Conservation (phyloP, 2,888 invertebrate genomes). For the Encarsia formosa region DNA sequence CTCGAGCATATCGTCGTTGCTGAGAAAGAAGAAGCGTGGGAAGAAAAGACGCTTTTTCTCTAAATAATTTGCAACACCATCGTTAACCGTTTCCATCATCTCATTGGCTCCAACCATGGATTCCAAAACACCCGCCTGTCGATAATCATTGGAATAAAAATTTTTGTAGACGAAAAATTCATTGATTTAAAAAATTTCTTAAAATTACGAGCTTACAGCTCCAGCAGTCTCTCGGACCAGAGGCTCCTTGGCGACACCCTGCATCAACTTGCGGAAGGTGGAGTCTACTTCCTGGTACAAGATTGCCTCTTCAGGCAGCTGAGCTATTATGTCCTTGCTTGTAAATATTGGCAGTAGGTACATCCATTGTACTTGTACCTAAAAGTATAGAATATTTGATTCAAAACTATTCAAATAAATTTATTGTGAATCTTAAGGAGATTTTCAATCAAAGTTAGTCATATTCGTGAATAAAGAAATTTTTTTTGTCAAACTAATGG, state of each 20-base stretch:
- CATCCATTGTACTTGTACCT: slow-evolving; percentile 79
- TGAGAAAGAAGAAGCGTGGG: slow-evolving; percentile 84
- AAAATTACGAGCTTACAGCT: slow-evolving; percentile 41
- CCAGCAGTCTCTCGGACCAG: slow-evolving; percentile 66
- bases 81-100: slow-evolving; percentile 74
- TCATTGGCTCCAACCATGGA: slow-evolving; percentile 65
- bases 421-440: too few relatives aligned
- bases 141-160: slow-evolving; percentile 3
- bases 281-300: slow-evolving; percentile 72
- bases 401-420: too few relatives aligned
- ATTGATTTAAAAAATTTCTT: not conserved
- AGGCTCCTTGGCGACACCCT: slow-evolving; percentile 60
- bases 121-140: slow-evolving; percentile 62
- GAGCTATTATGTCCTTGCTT: slow-evolving; percentile 78
- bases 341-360: slow-evolving; percentile 84
- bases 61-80: slow-evolving; percentile 76
- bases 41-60: slow-evolving; percentile 82
- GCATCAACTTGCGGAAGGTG: slow-evolving; percentile 66
- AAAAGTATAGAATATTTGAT: too few relatives aligned
- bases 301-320: slow-evolving; percentile 80
- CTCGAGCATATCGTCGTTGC: slow-evolving; percentile 87
- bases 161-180: too few relatives aligned
- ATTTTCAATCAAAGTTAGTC: too few relatives aligned
- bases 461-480: too few relatives aligned
- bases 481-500: too few relatives aligned